Evolutionary conservation across 2,888 invertebrate genomes (phyloP).

Genomic region (Orchesellides sinensis): DNA sequence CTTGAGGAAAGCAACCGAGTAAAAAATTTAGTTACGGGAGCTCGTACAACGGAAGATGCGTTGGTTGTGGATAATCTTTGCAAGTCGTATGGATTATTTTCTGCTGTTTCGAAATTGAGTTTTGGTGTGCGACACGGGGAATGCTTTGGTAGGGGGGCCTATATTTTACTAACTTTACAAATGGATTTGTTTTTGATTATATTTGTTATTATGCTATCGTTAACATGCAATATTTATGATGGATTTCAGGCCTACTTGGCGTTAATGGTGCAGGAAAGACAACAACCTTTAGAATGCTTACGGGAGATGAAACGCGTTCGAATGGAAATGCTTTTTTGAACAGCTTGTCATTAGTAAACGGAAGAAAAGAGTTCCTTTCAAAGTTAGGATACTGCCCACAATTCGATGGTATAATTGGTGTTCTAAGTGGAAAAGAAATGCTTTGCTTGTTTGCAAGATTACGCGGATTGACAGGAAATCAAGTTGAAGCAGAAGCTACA

Average conservation of each 20-base stretch:
- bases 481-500: conserved; percentile 33
- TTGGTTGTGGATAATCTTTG: conserved; percentile 59
- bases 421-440: conserved; percentile 86
- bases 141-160: conserved; percentile 78
- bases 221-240: too few relatives aligned
- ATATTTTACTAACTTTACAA: neutral
- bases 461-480: conserved; percentile 81
- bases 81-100: conserved; percentile 75
- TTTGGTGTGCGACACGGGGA: conserved; percentile 81
- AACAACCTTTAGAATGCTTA: conserved; percentile 80
- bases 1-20: conserved; percentile 10
- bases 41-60: neutral
- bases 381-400: conserved; percentile 93
- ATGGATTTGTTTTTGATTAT: neutral
- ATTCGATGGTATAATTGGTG: conserved; percentile 87
- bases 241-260: conserved; percentile 16
- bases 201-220: too few relatives aligned
- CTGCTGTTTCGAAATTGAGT: conserved; percentile 83
- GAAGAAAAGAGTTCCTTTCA: conserved; percentile 4
- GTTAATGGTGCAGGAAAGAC: conserved; percentile 78
- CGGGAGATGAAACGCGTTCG: conserved; percentile 78
- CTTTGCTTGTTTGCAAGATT: conserved; percentile 85
- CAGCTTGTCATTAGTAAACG: neutral
- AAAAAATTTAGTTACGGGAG: neutral
- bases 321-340: conserved; percentile 77